Conservation (phyloP, 2,888 invertebrate genomes). For the Allophyes oxyacanthae region DNA sequence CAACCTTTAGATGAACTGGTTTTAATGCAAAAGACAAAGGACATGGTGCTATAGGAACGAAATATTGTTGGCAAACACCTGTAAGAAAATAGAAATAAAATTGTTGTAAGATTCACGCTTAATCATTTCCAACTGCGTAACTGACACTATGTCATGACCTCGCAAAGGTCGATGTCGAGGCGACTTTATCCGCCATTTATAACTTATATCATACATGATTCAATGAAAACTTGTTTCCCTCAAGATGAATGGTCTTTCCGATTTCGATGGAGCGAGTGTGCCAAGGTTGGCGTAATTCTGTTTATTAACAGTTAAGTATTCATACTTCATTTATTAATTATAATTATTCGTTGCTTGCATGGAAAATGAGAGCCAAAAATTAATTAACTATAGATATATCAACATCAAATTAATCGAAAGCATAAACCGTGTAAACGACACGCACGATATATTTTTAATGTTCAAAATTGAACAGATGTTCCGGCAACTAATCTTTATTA, state of each 20-base stretch:
- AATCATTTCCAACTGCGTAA: conserved; percentile 50
- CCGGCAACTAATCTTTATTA: not conserved
- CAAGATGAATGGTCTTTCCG: conserved; percentile 51
- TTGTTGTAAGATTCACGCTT: conserved; percentile 10
- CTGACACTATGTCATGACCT: conserved; percentile 72
- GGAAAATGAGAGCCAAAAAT: conserved; percentile 1
- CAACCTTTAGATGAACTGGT: too few relatives aligned
- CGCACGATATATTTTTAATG: too few relatives aligned
- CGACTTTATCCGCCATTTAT: conserved; percentile 64
- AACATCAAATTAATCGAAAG: too few relatives aligned
- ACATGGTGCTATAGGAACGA: too few relatives aligned
- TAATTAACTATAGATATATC: not conserved
- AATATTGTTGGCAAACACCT: too few relatives aligned
- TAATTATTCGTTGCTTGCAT: not conserved
- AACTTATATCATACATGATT: conserved; percentile 42
- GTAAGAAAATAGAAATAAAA: too few relatives aligned
- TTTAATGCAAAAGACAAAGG: not conserved
- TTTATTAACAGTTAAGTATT: conserved; percentile 21
- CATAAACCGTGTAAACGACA: too few relatives aligned
- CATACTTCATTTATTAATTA: not conserved
- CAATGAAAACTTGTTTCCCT: conserved; percentile 78
- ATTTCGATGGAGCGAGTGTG: conserved; percentile 48
- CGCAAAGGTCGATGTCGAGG: conserved; percentile 70
- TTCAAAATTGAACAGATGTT: conserved; percentile 1
- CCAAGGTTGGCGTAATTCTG: conserved; percentile 42